Base-by-base conservation (phyloP, 2,888 invertebrate genomes). In the Agrypnus murinus region DNA sequence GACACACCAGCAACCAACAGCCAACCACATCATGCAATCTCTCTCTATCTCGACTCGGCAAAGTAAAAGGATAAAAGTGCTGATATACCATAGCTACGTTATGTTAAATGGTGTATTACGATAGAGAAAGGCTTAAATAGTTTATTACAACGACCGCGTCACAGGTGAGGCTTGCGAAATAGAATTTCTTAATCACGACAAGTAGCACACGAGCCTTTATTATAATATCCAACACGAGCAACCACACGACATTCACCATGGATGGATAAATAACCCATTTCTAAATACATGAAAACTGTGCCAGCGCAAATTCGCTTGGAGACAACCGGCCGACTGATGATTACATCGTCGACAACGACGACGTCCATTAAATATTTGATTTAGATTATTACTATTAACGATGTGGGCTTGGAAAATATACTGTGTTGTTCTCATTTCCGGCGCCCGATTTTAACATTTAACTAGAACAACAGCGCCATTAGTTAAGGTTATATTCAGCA, bases 91-190 rank as follows among this genome's bases (percentile, higher is more conserved):
- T 40, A 60, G 60, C 65, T 70, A 70, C 69, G 65, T 70, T 65
- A 64, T 60, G 32, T 15, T 46, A 65, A 65, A 48, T 69, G 69
- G 65, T 46, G 58, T 69, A 65, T 69, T 69, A 69, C 70, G 65
- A 65, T 70, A 69, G 70, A 70, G 70, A 70, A 70, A 70, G 70
- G 70, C 55, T 43, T 38, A 38, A 50, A 50, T 31, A 25, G 50
- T 31, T 50, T 50, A 50, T n/a, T 60, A 50, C 40, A 36, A 40
- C 53, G 43, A 32, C 63, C 46, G 38, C 70, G 69, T 70, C 69
- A 70, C 70, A 70, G 65, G 70, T 66, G 65, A 65, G 59, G 62
- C 36, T 68, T 70, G 57, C 65, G 70, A 70, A 70, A 70, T 43
- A 31, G 14, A 65, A 62, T 70, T 70, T 70, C 65, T 65, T 59